phyloP scores from a whole-genome alignment of 2,797 vertebrate species.

The Ptychobarbus kaznakovi region DNA sequence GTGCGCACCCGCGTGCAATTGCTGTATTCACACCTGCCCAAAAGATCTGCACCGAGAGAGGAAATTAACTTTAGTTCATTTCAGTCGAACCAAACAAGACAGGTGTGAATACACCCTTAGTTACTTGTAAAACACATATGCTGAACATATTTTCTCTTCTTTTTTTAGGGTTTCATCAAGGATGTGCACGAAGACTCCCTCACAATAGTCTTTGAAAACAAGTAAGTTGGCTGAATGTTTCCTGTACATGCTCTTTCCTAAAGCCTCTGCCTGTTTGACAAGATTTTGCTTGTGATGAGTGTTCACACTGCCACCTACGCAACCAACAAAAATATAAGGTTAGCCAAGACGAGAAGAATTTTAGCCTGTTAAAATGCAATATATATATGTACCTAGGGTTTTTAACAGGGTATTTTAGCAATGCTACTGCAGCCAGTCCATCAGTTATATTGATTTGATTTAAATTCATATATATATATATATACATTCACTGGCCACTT shows the following conservation, averaged over 20 bases:
- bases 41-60: no score
- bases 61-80: no score
- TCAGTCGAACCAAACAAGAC: no score
- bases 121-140: background rate
- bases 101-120: background rate
- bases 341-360: background rate
- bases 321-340: background rate
- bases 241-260: background rate
- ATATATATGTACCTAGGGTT: background rate
- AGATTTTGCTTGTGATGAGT: background rate
- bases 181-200: slow-evolving; percentile 94
- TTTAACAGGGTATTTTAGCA: background rate
- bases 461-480: background rate
- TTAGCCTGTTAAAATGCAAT: background rate
- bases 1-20: no score
- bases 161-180: slow-evolving; percentile 87
- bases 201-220: slow-evolving; percentile 94
- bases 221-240: slow-evolving; percentile 80
- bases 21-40: no score
- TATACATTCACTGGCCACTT: no score
- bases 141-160: slow-evolving; percentile 22
- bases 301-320: background rate
- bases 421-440: background rate
- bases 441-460: background rate
- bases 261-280: background rate